Base-by-base conservation (phyloP, 2,888 invertebrate genomes). In the Teleogryllus oceanicus region DNA sequence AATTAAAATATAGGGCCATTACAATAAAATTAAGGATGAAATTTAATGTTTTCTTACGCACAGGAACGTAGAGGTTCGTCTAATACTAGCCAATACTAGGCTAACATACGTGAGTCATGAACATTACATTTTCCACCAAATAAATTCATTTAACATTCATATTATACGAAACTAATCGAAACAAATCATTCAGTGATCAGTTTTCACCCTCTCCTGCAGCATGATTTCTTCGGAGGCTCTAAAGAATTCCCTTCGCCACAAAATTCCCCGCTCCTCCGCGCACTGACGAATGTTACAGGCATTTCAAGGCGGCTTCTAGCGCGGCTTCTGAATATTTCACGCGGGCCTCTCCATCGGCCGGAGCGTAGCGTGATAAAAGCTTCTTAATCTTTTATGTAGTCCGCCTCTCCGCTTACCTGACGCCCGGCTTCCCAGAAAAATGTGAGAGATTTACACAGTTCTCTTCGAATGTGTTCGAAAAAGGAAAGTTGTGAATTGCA, bases 281-380 rank as follows among this genome's bases (percentile, higher is more conserved):
- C 13, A 3, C 62, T 62, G 62, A 62, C n/a, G n/a, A 62, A 62
- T 62, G 62, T 62, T 62, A 62, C n/a, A 62, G 4, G 62, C n/a
- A 62, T n/a, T 62, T 62, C 62, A 62, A 62, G 62, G n/a, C 62
- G 62, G 62, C 62, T 62, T 62, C 62, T 16, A 62, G 62, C 16
- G 13, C 62, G n/a, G n/a, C 62, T 62, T 18, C 16, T 62, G 62
- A 62, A 62, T 62, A 62, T 62, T 62, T 62, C 62, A 62, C 62
- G n/a, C 62, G 16, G 8, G n/a, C 62, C 62, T 62, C 8, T 62
- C 62, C 62, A 62, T 62, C 62, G 62, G 62, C 62, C 62, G 16
- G 16, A 62, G 62, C 62, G 62, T 62, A 62, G 62, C 62, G 62
- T 62, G 62, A 62, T 62, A 62, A 62, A 62, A 62, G 62, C 62